Evolutionary conservation across 2,113 vertebrate species (phyloP), one percentile per base, ranked within the genome.

Genomic region (Balaeniceps rex): DNA sequence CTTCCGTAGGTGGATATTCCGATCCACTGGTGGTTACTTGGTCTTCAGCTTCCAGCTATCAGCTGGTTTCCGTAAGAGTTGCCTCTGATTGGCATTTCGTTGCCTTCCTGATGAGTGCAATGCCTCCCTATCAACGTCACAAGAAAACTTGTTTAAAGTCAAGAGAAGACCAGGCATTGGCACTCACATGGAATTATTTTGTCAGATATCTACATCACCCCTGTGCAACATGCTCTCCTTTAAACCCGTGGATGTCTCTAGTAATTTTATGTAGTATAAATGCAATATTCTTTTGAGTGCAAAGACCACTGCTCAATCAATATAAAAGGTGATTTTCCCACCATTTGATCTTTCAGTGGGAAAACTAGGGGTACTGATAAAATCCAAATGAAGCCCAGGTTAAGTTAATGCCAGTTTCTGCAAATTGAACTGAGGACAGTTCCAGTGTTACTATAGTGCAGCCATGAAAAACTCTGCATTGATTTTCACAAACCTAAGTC

Each of bases 1-100:
- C 42, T 57, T 83, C n/a, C 36, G 16, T 46, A 12, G 6, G 24
- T 54, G 24, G n/a, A 33, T 66, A 64, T 69, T 42, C 29, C 3
- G 0, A 0, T 91, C 47, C 17, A 19, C 11, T 3, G 2, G 19
- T 68, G 19, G 34, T 7, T 65, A 29, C 29, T 25, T 64, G 6
- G 24, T 10, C 25, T 66, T 70, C 49, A 70, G 17, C 46, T 80
- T 69, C 54, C 5, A 69, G 10, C 16, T 21, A 47, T 22, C n/a
- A 86, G 11, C 12, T 68, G 19, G 4, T 78, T 70, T 74, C 40
- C 33, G 60, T 12, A 40, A 70, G 16, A 79, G 46, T 33, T 10
- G 3, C 9, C 7, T 33, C 25, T 83, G 12, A 79, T 25, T 58
- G 25, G 23, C 38, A 24, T 52, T 78, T 87, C 3, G 4, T 52